Conservation (phyloP, 1,140 invertebrate species). For the Delia radicum region DNA sequence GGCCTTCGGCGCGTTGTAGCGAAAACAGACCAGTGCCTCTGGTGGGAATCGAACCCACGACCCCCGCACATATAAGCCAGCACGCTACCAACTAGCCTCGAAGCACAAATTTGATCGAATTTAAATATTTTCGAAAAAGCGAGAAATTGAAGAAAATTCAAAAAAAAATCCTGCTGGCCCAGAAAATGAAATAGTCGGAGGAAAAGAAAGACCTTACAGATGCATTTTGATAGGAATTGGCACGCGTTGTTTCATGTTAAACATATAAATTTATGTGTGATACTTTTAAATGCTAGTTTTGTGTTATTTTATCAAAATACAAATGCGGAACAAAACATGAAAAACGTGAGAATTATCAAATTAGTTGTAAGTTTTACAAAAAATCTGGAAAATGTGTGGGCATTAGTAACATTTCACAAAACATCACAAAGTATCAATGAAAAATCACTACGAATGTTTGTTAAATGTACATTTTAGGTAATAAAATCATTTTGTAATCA, state of each 20-base stretch:
- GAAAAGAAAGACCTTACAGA: neutral
- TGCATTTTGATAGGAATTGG: neutral
- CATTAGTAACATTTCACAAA: neutral
- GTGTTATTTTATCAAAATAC: conserved; percentile 24
- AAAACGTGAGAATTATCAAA: conserved; percentile 52
- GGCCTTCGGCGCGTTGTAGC: too few species aligned
- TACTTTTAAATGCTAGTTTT: conserved; percentile 22
- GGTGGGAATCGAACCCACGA: too few species aligned
- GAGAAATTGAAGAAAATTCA: too few species aligned
- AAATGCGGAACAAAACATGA: conserved; percentile 37
- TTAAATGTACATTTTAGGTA: neutral
- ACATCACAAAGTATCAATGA: neutral
- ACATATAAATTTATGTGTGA: neutral
- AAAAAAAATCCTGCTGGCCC: too few species aligned
- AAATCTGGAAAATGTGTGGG: neutral
- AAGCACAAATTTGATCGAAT: too few species aligned
- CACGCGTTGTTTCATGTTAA: neutral
- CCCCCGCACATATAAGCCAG: too few species aligned
- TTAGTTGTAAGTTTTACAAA: conserved; percentile 13
- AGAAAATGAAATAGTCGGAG: neutral
- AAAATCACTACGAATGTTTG: neutral
- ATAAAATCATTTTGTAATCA: neutral
- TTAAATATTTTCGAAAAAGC: too few species aligned
- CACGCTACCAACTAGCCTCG: too few species aligned
- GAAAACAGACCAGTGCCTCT: too few species aligned